phyloP scores from a whole-genome alignment of 2,113 vertebrate species.

The Mastomys natalensis region DNA sequence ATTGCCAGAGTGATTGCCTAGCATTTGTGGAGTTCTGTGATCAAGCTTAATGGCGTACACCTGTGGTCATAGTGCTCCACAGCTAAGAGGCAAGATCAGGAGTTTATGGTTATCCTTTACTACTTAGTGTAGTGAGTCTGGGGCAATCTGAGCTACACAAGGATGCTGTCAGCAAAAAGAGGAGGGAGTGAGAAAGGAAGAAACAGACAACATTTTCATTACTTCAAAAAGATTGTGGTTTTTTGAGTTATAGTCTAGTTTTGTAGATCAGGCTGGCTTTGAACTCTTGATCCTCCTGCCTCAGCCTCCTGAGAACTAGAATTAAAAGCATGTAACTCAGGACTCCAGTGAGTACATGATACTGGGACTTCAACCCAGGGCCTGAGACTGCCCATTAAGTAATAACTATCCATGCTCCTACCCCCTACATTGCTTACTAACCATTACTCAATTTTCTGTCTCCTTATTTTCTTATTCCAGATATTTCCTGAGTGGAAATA shows the following conservation, averaged over 20 bases:
- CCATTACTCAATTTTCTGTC: neutral
- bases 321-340: constrained; percentile 22
- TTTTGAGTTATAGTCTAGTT: neutral
- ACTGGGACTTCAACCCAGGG: neutral
- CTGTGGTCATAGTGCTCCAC: neutral
- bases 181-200: neutral
- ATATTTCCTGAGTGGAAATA: constrained; percentile 10
- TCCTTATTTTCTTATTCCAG: constrained; percentile 26
- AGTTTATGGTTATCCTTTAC: neutral
- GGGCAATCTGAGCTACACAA: neutral
- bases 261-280: neutral
- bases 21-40: neutral
- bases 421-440: neutral
- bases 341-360: neutral
- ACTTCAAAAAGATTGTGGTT: neutral
- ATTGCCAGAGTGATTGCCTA: neutral
- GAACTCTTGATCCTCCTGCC: neutral
- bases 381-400: neutral
- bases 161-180: neutral
- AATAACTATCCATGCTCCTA: neutral
- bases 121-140: neutral
- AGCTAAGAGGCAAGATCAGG: neutral
- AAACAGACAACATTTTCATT: neutral
- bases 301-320: neutral
- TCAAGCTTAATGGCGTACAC: neutral